A percentile compares a stretch with the other conserved stretches of the same genome.
Conservation (phyloP, 2,888 invertebrate species). For the Bombylius major region DNA sequence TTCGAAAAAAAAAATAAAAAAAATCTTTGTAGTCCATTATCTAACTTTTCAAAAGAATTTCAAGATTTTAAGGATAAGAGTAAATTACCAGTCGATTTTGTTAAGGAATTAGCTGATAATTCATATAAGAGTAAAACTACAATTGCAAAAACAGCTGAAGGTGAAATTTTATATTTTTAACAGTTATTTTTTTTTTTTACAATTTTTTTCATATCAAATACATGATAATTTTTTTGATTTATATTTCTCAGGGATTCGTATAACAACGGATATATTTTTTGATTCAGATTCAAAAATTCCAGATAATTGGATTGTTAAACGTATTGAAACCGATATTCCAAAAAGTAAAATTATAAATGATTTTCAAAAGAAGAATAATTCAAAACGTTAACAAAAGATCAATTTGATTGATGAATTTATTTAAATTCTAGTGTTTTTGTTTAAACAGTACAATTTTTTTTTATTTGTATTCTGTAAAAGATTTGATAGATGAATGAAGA, state of each 20-base stretch:
- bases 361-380: constrained; percentile 2
- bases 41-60: background rate
- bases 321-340: constrained; percentile 6
- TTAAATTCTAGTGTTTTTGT: too few relatives aligned
- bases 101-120: background rate
- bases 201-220: background rate
- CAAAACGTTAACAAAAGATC: too few relatives aligned
- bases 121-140: constrained; percentile 4
- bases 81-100: background rate
- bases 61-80: background rate
- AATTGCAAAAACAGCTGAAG: background rate
- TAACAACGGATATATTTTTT: constrained; percentile 3
- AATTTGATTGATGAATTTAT: too few relatives aligned
- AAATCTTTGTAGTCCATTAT: too few relatives aligned
- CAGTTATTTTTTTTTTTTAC: background rate
- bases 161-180: background rate
- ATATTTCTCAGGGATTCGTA: background rate
- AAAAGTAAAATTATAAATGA: constrained; percentile 4
- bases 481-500: too few relatives aligned
- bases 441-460: too few relatives aligned
- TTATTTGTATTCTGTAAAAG: too few relatives aligned
- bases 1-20: too few relatives aligned
- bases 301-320: constrained; percentile 2
- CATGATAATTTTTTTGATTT: background rate
- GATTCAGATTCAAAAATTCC: background rate